These are phyloP conservation scores for Orthonyx spaldingii DNA, from an alignment of 2,113 vertebrate genomes.

Conservation along the genomic window DNA sequence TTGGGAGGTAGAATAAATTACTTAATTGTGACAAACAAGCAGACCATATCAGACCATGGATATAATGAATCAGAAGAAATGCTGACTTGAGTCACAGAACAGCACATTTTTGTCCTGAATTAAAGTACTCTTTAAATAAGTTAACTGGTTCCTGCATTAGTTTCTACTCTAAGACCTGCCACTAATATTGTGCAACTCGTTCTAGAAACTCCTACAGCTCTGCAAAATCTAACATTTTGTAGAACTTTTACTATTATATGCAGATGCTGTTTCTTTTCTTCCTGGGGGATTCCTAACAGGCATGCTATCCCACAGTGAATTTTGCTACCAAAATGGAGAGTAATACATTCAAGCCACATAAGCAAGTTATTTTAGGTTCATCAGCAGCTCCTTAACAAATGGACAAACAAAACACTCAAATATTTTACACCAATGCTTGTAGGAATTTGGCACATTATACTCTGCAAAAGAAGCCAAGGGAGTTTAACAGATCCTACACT, in stretches of 20 bases:
- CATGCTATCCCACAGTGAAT: not conserved
- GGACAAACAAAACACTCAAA: not conserved
- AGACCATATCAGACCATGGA: not conserved
- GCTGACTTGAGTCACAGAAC: not conserved
- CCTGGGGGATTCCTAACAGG: not conserved
- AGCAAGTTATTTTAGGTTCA: not conserved
- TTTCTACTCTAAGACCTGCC: not conserved
- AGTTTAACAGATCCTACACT: constrained; percentile 4
- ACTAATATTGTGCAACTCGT: not conserved
- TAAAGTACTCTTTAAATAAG: not conserved
- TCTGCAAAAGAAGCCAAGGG: not conserved
- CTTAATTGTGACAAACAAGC: constrained; percentile 39
- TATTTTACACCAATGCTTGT: not conserved
- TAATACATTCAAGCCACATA: not conserved
- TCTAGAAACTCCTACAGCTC: not conserved
- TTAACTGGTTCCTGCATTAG: not conserved
- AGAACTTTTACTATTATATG: not conserved
- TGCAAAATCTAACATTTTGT: not conserved
- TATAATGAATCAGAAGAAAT: not conserved
- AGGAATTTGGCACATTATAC: not conserved
- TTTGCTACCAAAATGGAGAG: not conserved
- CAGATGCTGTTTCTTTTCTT: not conserved
- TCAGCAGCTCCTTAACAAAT: not conserved
- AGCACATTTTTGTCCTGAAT: not conserved
- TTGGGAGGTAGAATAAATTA: not conserved